Conservation (phyloP, 2,113 vertebrate species). For the Crotalus horridus region DNA sequence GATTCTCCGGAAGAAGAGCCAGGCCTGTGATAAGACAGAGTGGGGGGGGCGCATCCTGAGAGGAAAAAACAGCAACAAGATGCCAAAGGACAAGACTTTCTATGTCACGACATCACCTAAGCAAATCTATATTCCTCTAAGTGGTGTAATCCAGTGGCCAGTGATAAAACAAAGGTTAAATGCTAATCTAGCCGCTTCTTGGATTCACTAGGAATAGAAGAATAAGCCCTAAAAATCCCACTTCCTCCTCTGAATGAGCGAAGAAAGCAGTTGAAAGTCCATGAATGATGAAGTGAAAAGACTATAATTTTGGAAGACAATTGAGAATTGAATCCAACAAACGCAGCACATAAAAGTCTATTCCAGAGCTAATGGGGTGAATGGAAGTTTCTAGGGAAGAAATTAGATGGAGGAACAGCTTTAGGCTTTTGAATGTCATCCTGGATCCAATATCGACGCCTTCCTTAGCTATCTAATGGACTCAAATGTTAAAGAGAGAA, state of each 20-base stretch:
- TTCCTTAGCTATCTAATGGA: neutral
- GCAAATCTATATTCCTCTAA: neutral
- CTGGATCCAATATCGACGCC: neutral
- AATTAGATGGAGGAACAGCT: neutral
- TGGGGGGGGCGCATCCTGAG: neutral
- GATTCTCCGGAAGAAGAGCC: neutral
- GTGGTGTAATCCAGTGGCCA: neutral
- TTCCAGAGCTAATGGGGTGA: neutral
- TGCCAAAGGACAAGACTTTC: neutral
- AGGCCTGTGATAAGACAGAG: neutral
- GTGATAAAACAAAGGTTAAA: neutral
- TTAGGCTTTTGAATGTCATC: neutral
- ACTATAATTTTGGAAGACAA: neutral
- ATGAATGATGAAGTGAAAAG: neutral
- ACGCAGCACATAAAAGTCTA: neutral
- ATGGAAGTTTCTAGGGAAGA: neutral
- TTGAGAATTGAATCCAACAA: neutral
- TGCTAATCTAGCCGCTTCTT: neutral
- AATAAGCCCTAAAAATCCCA: neutral
- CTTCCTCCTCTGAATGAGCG: neutral
- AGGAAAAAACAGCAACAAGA: neutral
- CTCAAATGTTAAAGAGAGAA: neutral
- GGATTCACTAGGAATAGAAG: neutral
- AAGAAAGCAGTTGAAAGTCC: neutral
- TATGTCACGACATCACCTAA: neutral